Evolutionary conservation across 2,888 invertebrate species (phyloP), one percentile per base, ranked within the genome.

Genomic region (Drosophila longiperda): DNA sequence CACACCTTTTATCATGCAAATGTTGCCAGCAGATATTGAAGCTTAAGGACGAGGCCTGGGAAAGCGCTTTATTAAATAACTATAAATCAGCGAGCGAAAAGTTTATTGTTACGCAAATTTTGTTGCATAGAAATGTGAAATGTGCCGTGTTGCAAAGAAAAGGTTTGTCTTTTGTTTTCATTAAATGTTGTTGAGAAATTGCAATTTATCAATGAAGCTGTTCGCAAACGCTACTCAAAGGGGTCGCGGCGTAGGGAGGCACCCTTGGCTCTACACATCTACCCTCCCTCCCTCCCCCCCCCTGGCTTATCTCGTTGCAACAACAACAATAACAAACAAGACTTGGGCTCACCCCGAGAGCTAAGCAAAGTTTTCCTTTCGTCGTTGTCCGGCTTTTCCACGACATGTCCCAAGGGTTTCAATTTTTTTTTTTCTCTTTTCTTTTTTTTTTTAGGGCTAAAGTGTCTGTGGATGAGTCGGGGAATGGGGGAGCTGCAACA

Each of bases 121-220:
- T 15, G 26, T 75, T 61, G 40, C 15, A 53, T 52, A 8, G 26
- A 58, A 45, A 23, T 45, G 45, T 29, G 29, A 29, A 29, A 29
- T 29, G 29, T 12, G 45, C 8, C 45, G 45, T 20, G 23, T 57
- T 34, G 53, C 15, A 33, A 53, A 87, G 87, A 87, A 87, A 87
- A 78, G 90, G 75, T 69, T 66, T 49, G 66, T 66, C 83, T 66
- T 80, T 86, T 86, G 77, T 83, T 73, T 40, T 55, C 40, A 45
- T 34, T 42, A 60, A 61, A 32, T 70, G 33, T 62, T 60, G 62
- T 60, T 66, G 67, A 71, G 84, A 78, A 89, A 89, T 87, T 78
- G 89, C 89, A 87, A 87, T 87, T 80, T 90, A 89, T 87, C 87
- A 90, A 87, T 87, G 87, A 89, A 87, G 82, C 84, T 73, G 89